phyloP scores from a whole-genome alignment of 2,888 invertebrate genomes.

The Vandiemenella viatica region DNA sequence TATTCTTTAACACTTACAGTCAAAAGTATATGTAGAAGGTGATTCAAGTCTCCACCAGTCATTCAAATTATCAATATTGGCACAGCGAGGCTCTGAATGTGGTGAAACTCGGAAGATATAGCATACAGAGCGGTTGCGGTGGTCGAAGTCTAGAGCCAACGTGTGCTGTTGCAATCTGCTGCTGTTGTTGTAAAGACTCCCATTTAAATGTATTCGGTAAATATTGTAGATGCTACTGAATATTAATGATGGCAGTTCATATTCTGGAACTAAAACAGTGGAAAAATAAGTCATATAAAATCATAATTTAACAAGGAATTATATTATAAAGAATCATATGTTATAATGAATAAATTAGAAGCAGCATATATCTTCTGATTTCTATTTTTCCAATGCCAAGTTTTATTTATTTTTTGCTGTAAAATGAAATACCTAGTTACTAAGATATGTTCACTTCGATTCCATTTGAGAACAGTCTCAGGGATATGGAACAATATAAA shows the following conservation, averaged over 20 bases:
- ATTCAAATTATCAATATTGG: constrained; percentile 45
- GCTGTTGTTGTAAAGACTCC: constrained; percentile 31
- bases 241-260: constrained; percentile 46
- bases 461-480: too few species aligned
- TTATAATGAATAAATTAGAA: too few species aligned
- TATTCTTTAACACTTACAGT: constrained; percentile 34
- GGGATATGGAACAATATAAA: too few species aligned
- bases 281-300: not conserved
- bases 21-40: constrained; percentile 35
- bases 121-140: constrained; percentile 50
- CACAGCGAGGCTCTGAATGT: constrained; percentile 37
- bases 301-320: too few species aligned
- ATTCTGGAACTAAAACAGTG: constrained; percentile 40
- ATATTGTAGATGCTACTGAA: constrained; percentile 53
- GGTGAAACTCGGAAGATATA: constrained; percentile 42
- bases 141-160: constrained; percentile 46
- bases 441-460: too few species aligned
- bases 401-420: too few species aligned
- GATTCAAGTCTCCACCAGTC: constrained; percentile 40
- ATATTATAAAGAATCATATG: too few species aligned
- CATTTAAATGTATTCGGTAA: constrained; percentile 41
- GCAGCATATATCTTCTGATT: too few species aligned
- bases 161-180: constrained; percentile 29
- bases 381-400: too few species aligned
- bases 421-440: too few species aligned